Evolutionary conservation across 2,113 vertebrate genomes (phyloP), one percentile per base, ranked within the genome.

Genomic region (Coregonus clupeaformis): DNA sequence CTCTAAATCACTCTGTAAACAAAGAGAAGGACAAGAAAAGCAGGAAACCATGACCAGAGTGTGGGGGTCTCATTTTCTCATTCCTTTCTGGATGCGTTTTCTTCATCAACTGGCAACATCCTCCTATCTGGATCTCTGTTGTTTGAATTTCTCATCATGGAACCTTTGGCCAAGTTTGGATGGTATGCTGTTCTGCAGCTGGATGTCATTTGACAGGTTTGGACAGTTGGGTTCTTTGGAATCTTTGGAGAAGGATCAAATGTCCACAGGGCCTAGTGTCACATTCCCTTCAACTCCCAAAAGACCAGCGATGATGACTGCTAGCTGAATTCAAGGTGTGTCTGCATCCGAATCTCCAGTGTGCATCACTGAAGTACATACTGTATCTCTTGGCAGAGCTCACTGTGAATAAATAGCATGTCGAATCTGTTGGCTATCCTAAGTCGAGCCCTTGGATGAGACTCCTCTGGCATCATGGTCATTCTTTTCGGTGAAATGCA

Each of bases 1-100:
- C 60, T 63, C 49, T 67, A 59, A 30, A 60, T 62, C 63, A 62
- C 14, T 59, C 52, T 69, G 45, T 63, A 73, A 73, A 30, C 65
- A 64, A 25, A 59, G 7, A 55, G 9, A 42, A 2, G 2, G 16
- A 25, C 9, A 18, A 3, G n/a, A 20, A 59, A 57, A 45, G 64
- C 6, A 52, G 20, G 16, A 13, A 22, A 25, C 5, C 30, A 36
- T 11, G 24, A 47, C 14, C 7, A 20, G 13, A 65, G 14, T 12
- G 45, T 0, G 6, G 13, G 3, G n/a, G 9, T n/a, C 71, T 22
- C 6, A 60, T 60, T 60, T 60, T 55, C 16, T 60, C n/a, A 60
- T 60, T 60, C n/a, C 57, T n/a, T 60, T 24, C 57, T 60, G 57
- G 57, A 60, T 60, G 5, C 2, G 3, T n/a, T 60, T 3, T 60